Evolutionary conservation across 2,888 invertebrate species (phyloP), one percentile per base, ranked within the genome.

Genomic region (Apamea anceps): DNA sequence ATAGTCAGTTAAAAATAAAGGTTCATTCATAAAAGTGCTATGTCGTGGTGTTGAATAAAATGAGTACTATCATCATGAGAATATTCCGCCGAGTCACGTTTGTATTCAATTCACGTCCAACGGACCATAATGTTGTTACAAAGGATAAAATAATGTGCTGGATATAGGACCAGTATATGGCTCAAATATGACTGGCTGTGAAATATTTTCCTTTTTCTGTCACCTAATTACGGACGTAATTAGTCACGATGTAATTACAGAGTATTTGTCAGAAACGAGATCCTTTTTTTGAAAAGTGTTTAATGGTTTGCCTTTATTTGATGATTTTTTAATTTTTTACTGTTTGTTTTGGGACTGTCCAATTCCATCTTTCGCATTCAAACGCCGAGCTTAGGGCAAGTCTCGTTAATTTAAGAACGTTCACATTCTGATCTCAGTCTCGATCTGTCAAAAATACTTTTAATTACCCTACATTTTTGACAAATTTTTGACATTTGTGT

Each of bases 21-120:
- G 28, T 28, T 54, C 70, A 85, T 85, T 85, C 48, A 72, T 48
- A 37, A 71, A 45, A 74, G n/a, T 65, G 65, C 48, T 66, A 62
- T 66, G 18, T 82, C 62, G 81, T 74, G 74, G 37, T 51, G 81
- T 2, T 71, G 74, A 80, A 74, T 80, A 85, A 85, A 82, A 82
- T 82, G 80, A 85, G 65, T 80, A 80, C 21, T 28, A 28, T 85
- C 82, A 85, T 74, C 60, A 66, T 73, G 74, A 80, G 81, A 42
- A 71, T 80, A 42, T 80, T 80, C 54, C 3, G 70, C 70, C 12
- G 60, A 54, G 65, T 82, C 80, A 82, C 70, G 60, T 37, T 32
- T 1, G 60, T 65, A 80, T 85, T 74, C 82, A 62, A 21, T 28
- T 62, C 82, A 54, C 85, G 82, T 66, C 54, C 54, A 37, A 51